Conservation (phyloP, 2,113 vertebrate genomes). For the Holacanthus passer region DNA sequence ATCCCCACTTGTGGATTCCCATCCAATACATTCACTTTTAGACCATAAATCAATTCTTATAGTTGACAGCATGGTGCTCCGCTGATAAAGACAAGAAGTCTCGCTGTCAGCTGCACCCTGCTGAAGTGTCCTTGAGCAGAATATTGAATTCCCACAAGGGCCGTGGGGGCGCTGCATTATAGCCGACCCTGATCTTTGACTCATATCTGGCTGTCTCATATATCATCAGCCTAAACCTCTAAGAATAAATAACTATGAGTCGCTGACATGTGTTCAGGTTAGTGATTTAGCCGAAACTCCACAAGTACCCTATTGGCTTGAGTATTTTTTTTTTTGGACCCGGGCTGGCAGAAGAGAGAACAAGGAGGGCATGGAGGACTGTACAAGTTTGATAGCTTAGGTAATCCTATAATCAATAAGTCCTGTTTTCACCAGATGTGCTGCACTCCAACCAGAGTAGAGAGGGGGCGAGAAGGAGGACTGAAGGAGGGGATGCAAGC, state of each 20-base stretch:
- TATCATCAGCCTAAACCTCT: slow-evolving; percentile 28
- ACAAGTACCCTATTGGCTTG: neutral
- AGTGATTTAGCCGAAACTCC: neutral
- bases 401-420: slow-evolving; percentile 59
- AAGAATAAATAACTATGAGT: slow-evolving; percentile 17
- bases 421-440: slow-evolving; percentile 20
- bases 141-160: slow-evolving; percentile 29
- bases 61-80: neutral
- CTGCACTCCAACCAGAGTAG: slow-evolving; percentile 24
- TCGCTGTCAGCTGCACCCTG: slow-evolving; percentile 14
- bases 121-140: slow-evolving; percentile 31
- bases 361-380: slow-evolving; percentile 16
- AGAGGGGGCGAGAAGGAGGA: neutral
- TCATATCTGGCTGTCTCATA: neutral
- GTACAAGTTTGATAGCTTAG: slow-evolving; percentile 42
- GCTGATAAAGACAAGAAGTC: slow-evolving; percentile 1
- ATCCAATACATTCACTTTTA: neutral
- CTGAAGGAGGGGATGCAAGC: neutral
- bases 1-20: neutral
- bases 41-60: neutral
- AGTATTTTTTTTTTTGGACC: slow-evolving; percentile 30
- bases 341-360: neutral
- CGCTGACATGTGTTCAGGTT: slow-evolving; percentile 16
- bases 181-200: slow-evolving; percentile 20
- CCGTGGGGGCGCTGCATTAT: neutral